A percentile compares a stretch with the other conserved stretches of the same genome.
Conservation (phyloP, 2,888 invertebrate genomes). For the Plutella xylostella region DNA sequence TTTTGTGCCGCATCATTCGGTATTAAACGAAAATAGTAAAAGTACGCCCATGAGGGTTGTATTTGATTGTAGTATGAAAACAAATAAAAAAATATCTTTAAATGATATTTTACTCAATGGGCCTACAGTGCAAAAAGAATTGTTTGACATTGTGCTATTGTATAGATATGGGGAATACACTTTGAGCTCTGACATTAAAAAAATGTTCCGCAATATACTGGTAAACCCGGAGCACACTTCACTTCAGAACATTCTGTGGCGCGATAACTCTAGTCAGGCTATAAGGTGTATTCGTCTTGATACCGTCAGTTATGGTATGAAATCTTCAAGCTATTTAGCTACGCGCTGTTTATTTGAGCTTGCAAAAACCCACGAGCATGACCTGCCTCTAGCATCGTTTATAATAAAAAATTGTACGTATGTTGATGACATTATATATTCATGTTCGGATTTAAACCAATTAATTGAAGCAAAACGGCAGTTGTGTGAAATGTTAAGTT, state of each 20-base stretch:
- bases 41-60: slow-evolving; percentile 3
- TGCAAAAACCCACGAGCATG: background rate
- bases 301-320: slow-evolving; percentile 1
- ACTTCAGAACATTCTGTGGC: background rate
- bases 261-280: background rate
- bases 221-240: slow-evolving; percentile 11
- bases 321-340: background rate
- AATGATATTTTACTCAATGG: slow-evolving; percentile 13
- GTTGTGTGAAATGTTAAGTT: background rate
- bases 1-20: slow-evolving; percentile 13
- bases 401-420: slow-evolving; percentile 11
- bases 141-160: slow-evolving; percentile 17
- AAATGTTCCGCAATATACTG: slow-evolving; percentile 16
- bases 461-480: background rate
- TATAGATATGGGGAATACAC: slow-evolving; percentile 11
- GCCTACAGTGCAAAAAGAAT: slow-evolving; percentile 13
- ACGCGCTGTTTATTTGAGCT: background rate
- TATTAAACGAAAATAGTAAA: slow-evolving; percentile 9
- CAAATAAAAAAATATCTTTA: slow-evolving; percentile 10
- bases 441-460: background rate
- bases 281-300: background rate
- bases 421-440: slow-evolving; percentile 10
- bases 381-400: slow-evolving; percentile 7
- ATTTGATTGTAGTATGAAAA: slow-evolving; percentile 7
- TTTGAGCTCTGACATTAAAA: slow-evolving; percentile 16